Conservation (phyloP, 2,797 vertebrate species). For the Sciaenops ocellatus region DNA sequence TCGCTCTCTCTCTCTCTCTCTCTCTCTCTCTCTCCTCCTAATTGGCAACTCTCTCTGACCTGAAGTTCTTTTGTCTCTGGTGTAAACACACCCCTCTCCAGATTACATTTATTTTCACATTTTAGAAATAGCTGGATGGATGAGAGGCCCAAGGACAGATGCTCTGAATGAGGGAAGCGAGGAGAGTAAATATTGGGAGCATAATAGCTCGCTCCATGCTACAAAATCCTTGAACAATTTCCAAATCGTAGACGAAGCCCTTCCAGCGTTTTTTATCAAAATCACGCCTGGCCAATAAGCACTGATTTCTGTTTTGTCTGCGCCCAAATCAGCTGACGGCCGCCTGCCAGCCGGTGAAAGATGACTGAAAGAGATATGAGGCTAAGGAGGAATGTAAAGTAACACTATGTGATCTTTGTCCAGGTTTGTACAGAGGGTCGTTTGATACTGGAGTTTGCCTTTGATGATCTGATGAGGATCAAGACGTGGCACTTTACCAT, state of each 20-base stretch:
- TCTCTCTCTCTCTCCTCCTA: conserved; percentile 81
- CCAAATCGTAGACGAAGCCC: conserved; percentile 63
- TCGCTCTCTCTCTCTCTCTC: conserved; percentile 18
- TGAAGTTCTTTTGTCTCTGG: conserved; percentile 88
- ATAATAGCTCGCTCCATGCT: conserved; percentile 61
- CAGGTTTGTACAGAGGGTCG: conserved; percentile 99
- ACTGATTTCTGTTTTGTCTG: conserved; percentile 41
- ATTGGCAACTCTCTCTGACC: conserved; percentile 95
- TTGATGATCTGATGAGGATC: conserved; percentile 99
- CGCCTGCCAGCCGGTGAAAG: conserved; percentile 33
- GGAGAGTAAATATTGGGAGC: conserved; percentile 69
- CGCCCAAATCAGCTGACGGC: conserved; percentile 41
- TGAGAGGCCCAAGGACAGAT: conserved; percentile 70
- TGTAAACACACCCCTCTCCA: conserved; percentile 79
- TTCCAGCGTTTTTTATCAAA: conserved; percentile 59
- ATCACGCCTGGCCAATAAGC: conserved; percentile 59
- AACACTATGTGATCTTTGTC: conserved; percentile 53
- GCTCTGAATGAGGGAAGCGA: conserved; percentile 64
- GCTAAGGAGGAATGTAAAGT: conserved; percentile 33
- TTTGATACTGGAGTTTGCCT: conserved; percentile 98
- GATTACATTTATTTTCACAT: conserved; percentile 80
- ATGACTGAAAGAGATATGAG: conserved; percentile 27
- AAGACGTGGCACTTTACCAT: conserved; percentile 99
- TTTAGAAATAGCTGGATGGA: conserved; percentile 71
- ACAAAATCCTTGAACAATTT: conserved; percentile 69